phyloP scores from a whole-genome alignment of 2,888 invertebrate species.

The Xestobium rufovillosum region DNA sequence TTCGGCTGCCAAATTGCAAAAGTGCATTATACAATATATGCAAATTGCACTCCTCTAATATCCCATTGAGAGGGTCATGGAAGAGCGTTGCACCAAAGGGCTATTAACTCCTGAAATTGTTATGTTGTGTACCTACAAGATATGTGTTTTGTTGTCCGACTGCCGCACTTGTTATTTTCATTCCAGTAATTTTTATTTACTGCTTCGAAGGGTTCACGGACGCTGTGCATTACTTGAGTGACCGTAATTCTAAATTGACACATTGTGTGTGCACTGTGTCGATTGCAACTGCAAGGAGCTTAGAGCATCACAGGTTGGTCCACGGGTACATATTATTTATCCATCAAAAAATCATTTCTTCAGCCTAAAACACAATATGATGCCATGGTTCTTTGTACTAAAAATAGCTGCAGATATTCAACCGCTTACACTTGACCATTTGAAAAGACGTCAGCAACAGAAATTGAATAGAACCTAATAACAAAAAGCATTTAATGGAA shows the following conservation, averaged over 20 bases:
- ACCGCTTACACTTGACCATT: no score
- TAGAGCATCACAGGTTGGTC: not conserved
- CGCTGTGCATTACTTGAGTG: constrained; percentile 24
- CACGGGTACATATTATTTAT: no score
- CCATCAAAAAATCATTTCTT: no score
- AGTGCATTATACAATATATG: constrained; percentile 9
- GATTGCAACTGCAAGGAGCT: constrained; percentile 2
- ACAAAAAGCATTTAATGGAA: no score
- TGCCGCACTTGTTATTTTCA: no score
- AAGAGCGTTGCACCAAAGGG: constrained; percentile 23
- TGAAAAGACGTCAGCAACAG: no score
- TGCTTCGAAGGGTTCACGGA: constrained; percentile 33
- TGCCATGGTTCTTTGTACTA: no score
- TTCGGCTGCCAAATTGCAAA: not conserved
- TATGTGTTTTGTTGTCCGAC: no score
- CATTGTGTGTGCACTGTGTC: constrained; percentile 21
- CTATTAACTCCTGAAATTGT: constrained; percentile 25
- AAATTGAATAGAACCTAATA: no score
- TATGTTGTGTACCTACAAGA: constrained; percentile 22
- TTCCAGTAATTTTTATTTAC: constrained; percentile 25
- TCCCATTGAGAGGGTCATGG: constrained; percentile 18
- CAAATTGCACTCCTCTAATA: constrained; percentile 18
- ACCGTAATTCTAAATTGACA: constrained; percentile 33
- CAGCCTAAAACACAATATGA: no score
- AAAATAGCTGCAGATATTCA: no score